Conservation (phyloP, 1,140 invertebrate genomes). For the Marisa cornuarietis region DNA sequence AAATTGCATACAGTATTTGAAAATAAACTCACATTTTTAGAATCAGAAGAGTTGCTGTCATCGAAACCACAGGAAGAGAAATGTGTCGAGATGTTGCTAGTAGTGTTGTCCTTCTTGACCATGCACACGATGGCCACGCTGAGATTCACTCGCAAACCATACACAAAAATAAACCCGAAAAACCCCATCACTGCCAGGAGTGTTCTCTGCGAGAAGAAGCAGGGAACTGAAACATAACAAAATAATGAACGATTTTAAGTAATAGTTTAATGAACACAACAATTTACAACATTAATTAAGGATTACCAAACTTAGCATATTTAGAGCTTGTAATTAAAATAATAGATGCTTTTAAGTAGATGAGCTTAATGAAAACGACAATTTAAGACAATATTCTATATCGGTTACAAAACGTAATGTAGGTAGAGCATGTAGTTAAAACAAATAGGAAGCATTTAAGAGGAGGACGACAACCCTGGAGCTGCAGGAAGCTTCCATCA, state of each 20-base stretch:
- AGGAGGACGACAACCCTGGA: too few species aligned
- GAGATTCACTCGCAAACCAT: constrained; percentile 86
- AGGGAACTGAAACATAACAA: constrained; percentile 28
- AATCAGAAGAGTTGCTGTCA: neutral
- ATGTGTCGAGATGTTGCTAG: neutral
- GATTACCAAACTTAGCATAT: too few species aligned
- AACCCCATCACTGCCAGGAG: constrained; percentile 45
- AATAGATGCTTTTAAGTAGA: too few species aligned
- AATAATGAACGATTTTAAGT: too few species aligned
- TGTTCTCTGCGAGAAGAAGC: constrained; percentile 41
- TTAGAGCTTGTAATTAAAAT: too few species aligned
- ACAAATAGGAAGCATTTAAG: too few species aligned
- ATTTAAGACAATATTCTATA: too few species aligned
- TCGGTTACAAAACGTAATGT: too few species aligned
- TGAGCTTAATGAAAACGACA: too few species aligned
- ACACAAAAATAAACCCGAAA: constrained; percentile 64
- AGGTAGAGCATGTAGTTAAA: too few species aligned
- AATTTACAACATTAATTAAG: neutral
- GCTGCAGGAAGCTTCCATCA: too few species aligned
- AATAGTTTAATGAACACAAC: neutral
- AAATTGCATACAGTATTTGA: neutral
- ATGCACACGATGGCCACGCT: constrained; percentile 86
- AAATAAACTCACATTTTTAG: neutral
- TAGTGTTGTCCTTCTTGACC: constrained; percentile 64
- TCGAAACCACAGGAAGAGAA: neutral